Conservation (phyloP, 2,113 vertebrate species). For the Gavia stellata region DNA sequence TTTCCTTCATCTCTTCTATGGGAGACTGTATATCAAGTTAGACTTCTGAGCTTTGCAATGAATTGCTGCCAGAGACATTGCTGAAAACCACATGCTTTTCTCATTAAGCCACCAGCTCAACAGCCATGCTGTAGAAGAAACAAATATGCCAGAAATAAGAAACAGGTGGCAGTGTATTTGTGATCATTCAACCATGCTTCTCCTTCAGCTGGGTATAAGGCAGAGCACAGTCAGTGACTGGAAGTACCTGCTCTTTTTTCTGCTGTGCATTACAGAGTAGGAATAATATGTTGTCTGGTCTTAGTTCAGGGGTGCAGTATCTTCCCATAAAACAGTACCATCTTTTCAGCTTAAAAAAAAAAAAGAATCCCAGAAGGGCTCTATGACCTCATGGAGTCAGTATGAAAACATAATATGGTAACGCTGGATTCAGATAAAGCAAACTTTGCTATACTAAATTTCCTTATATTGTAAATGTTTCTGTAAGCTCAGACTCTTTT, state of each 20-base stretch:
- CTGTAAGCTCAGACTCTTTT: not conserved
- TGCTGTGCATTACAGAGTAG: not conserved
- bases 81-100: constrained; percentile 3
- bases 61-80: not conserved
- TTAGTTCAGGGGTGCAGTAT: not conserved
- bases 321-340: not conserved
- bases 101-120: not conserved
- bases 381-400: not conserved
- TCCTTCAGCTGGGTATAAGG: not conserved
- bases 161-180: not conserved
- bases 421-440: not conserved
- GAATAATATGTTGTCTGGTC: not conserved
- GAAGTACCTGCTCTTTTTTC: not conserved
- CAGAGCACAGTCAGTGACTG: not conserved
- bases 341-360: not conserved
- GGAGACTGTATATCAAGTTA: not conserved
- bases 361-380: not conserved
- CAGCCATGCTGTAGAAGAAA: not conserved
- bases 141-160: not conserved
- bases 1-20: not conserved
- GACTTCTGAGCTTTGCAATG: not conserved
- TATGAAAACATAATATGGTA: not conserved
- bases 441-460: not conserved
- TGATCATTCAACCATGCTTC: not conserved
- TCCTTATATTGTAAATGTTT: not conserved